Percentiles rank a stretch among this genome's conserved stretches.
phyloP scores from a whole-genome alignment of 2,113 vertebrate genomes.

The Pseudorasbora parva region DNA sequence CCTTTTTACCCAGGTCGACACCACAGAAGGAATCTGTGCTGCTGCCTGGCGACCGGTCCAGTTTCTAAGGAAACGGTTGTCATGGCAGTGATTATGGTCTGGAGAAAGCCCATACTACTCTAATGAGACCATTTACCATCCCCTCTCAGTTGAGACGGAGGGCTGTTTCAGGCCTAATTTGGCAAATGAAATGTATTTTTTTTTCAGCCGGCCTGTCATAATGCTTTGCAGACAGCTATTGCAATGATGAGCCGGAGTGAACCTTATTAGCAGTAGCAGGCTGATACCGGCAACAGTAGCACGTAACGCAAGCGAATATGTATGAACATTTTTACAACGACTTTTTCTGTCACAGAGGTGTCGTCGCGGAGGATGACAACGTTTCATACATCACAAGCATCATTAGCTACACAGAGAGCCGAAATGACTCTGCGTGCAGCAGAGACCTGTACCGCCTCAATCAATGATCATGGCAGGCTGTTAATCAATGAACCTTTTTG shows the following conservation, averaged over 20 bases:
- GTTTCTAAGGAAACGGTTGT: slow-evolving; percentile 70
- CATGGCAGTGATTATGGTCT: slow-evolving; percentile 64
- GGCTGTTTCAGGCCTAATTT: slow-evolving; percentile 57
- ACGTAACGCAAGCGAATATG: slow-evolving; percentile 19
- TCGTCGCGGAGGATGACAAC: neutral
- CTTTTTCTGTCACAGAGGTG: slow-evolving; percentile 15
- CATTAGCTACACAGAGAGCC: slow-evolving; percentile 66
- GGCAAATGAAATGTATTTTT: slow-evolving; percentile 56
- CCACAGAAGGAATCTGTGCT: slow-evolving; percentile 46
- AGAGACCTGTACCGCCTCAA: slow-evolving; percentile 68
- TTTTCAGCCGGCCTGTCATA: slow-evolving; percentile 30
- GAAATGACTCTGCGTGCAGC: slow-evolving; percentile 68
- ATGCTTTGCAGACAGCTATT: slow-evolving; percentile 17
- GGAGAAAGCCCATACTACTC: slow-evolving; percentile 57
- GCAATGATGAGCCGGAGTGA: slow-evolving; percentile 49
- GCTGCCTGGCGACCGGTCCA: slow-evolving; percentile 58
- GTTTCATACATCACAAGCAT: slow-evolving; percentile 41
- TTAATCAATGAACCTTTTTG: slow-evolving; percentile 75
- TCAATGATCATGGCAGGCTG: slow-evolving; percentile 72
- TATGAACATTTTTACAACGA: slow-evolving; percentile 22
- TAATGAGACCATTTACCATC: slow-evolving; percentile 63
- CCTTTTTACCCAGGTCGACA: slow-evolving; percentile 42
- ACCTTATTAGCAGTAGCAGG: slow-evolving; percentile 42
- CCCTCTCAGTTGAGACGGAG: slow-evolving; percentile 54
- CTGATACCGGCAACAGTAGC: neutral